These are phyloP conservation scores for Arizona elegans DNA, from an alignment of 2,113 vertebrate species.

Conservation along the genomic window DNA sequence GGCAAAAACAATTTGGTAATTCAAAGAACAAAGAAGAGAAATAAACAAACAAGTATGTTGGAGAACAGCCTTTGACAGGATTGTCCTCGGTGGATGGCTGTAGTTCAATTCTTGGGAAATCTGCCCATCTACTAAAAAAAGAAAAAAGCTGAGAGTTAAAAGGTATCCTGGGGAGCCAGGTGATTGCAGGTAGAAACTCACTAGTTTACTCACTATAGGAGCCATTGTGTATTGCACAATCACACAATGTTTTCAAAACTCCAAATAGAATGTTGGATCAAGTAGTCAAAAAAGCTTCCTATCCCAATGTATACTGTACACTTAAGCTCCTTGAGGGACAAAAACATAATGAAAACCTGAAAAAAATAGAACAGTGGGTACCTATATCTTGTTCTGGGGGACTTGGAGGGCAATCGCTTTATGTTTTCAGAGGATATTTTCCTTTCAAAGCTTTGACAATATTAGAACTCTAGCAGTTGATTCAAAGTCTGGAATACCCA, in stretches of 20 bases:
- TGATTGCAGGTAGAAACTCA: background rate
- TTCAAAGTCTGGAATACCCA: constrained; percentile 46
- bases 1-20: background rate
- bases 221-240: background rate
- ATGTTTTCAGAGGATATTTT: background rate
- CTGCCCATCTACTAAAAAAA: background rate
- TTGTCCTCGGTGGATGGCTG: background rate
- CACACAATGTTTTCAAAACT: background rate
- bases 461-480: background rate
- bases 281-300: background rate
- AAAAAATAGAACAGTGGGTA: background rate
- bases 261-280: background rate
- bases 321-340: background rate
- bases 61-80: background rate
- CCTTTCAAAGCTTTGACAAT: background rate
- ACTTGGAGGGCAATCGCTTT: background rate
- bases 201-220: background rate
- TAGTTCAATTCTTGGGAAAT: background rate
- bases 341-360: background rate
- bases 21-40: background rate
- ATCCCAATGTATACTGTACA: background rate
- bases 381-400: background rate
- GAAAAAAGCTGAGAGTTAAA: background rate
- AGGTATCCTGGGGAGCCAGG: background rate
- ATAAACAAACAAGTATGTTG: background rate